Conservation (phyloP, 2,888 invertebrate genomes). For the Clivina fossor region DNA sequence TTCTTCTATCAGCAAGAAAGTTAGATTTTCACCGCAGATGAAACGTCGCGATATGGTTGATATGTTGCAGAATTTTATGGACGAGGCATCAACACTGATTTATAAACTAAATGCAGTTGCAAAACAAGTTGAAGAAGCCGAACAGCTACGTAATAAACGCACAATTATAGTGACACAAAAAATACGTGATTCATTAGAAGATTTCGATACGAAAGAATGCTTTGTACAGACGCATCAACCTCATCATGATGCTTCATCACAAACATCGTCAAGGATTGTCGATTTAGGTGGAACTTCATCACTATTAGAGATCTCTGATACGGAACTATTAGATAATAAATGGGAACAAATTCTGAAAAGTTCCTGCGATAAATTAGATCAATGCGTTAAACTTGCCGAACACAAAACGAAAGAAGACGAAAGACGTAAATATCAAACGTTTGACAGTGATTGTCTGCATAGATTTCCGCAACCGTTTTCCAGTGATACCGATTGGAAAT, state of each 20-base stretch:
- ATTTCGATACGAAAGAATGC: constrained; percentile 17
- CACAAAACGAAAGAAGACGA: constrained; percentile 13
- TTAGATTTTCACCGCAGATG: constrained; percentile 41
- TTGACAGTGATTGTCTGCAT: constrained; percentile 32
- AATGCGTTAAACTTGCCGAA: constrained; percentile 44
- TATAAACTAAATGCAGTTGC: constrained; percentile 47
- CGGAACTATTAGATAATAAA: constrained; percentile 46
- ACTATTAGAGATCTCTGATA: constrained; percentile 39
- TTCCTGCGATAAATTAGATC: constrained; percentile 49
- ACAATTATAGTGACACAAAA: constrained; percentile 22
- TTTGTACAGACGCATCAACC: constrained; percentile 25
- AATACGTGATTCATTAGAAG: not conserved
- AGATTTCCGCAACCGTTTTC: constrained; percentile 41
- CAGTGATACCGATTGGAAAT: constrained; percentile 38
- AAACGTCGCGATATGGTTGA: constrained; percentile 44
- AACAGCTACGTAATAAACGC: constrained; percentile 22
- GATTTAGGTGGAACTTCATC: constrained; percentile 26
- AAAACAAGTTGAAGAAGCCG: constrained; percentile 40
- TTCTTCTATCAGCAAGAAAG: constrained; percentile 42
- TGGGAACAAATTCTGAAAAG: constrained; percentile 49
- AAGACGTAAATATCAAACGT: not conserved
- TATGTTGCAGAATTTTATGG: constrained; percentile 52
- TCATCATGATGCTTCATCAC: constrained; percentile 38
- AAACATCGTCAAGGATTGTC: constrained; percentile 40
- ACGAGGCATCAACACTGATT: constrained; percentile 52